These are phyloP conservation scores for Andrena flavipes DNA, from an alignment of 2,888 invertebrate genomes.

Conservation along the genomic window DNA sequence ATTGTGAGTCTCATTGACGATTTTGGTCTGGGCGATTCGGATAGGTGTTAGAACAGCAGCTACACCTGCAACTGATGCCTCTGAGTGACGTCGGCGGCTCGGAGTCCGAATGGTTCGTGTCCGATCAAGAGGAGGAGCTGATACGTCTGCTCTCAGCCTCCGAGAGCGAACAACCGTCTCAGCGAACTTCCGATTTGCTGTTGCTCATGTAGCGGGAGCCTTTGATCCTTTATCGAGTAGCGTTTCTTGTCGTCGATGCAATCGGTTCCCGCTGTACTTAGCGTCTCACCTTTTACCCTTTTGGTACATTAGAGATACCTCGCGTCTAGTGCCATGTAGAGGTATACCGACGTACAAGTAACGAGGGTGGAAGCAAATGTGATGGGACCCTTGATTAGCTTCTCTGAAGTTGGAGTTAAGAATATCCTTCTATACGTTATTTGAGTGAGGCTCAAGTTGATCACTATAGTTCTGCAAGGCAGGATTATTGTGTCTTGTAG, in stretches of 20 bases:
- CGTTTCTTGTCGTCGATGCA: slow-evolving; percentile 2
- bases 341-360: too few relatives aligned
- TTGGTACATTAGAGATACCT: neutral
- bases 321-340: neutral
- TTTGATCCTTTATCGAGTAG: neutral
- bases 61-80: slow-evolving; percentile 81
- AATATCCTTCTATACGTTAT: too few relatives aligned
- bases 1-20: slow-evolving; percentile 77
- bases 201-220: slow-evolving; percentile 77
- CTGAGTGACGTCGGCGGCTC: slow-evolving; percentile 86
- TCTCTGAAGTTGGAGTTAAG: too few relatives aligned
- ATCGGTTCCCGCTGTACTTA: neutral
- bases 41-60: slow-evolving; percentile 82
- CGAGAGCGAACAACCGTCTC: slow-evolving; percentile 80
- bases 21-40: slow-evolving; percentile 80
- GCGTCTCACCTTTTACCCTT: slow-evolving; percentile 19
- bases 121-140: slow-evolving; percentile 92
- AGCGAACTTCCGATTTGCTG: slow-evolving; percentile 80
- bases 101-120: slow-evolving; percentile 91
- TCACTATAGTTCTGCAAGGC: too few relatives aligned
- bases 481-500: too few relatives aligned
- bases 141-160: slow-evolving; percentile 89
- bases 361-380: too few relatives aligned
- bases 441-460: too few relatives aligned
- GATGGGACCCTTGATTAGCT: too few relatives aligned